Percentiles rank a stretch among this genome's conserved stretches.
Conservation (phyloP, 2,888 invertebrate genomes). For the Cyrtodaria siliqua region DNA sequence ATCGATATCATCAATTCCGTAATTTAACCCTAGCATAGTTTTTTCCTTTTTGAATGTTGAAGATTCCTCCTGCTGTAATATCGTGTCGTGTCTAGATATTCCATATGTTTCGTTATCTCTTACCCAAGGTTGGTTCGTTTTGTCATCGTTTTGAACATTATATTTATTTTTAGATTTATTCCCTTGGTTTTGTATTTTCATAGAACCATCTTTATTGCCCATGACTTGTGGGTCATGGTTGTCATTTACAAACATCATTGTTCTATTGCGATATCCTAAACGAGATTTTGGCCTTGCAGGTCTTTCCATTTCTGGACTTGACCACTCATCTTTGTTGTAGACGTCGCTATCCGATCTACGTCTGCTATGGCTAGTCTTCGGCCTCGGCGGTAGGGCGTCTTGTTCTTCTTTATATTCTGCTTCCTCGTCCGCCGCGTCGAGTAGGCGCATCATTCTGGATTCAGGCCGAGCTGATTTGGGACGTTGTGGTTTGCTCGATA, state of each 20-base stretch:
- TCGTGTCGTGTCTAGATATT: too few species aligned
- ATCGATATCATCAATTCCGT: conserved; percentile 58
- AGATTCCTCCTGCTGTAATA: too few species aligned
- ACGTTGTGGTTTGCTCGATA: not conserved
- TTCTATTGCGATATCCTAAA: conserved; percentile 5
- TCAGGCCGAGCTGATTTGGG: conserved; percentile 34
- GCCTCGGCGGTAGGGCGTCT: conserved; percentile 26
- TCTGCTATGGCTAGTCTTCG: conserved; percentile 45
- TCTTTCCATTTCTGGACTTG: not conserved
- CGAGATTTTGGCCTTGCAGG: conserved; percentile 37
- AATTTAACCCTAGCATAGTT: conserved; percentile 41
- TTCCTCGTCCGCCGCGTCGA: not conserved
- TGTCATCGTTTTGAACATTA: too few species aligned
- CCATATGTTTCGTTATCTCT: too few species aligned
- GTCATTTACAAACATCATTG: too few species aligned
- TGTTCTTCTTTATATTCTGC: not conserved
- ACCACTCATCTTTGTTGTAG: not conserved
- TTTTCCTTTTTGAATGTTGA: conserved; percentile 1
- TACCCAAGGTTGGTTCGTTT: too few species aligned
- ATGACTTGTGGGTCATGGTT: too few species aligned
- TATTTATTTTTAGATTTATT: too few species aligned
- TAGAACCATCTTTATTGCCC: too few species aligned
- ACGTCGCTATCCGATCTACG: not conserved
- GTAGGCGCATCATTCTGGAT: conserved; percentile 29
- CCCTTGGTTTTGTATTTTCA: too few species aligned